phyloP scores from a whole-genome alignment of 2,113 vertebrate genomes.

The Corythornis vintsioides region DNA sequence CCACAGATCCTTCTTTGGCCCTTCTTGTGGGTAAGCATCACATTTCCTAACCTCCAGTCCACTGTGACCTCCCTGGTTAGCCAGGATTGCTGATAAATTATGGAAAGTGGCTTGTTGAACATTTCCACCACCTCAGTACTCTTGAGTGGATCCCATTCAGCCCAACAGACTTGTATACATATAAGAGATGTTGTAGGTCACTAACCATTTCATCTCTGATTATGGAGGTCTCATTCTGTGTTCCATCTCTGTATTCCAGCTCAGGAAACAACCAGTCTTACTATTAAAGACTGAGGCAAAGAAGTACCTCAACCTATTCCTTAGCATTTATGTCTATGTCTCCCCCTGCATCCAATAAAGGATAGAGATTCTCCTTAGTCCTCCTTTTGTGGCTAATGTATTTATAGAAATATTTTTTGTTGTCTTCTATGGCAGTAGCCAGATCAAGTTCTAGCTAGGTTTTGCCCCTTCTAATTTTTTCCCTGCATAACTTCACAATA shows the following conservation, averaged over 20 bases:
- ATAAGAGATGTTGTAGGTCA: background rate
- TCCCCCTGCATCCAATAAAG: background rate
- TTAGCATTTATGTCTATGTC: rapidly evolving
- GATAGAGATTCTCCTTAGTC: background rate
- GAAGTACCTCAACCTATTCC: background rate
- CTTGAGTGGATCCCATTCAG: no score
- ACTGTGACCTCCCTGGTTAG: background rate
- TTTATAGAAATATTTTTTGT: background rate
- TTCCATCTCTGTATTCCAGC: background rate
- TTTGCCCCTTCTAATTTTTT: background rate
- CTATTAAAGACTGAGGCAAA: background rate
- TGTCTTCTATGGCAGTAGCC: background rate
- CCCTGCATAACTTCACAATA: background rate
- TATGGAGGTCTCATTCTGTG: background rate
- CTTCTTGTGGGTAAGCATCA: background rate
- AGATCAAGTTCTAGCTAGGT: background rate
- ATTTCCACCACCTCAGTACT: background rate
- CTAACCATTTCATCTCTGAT: background rate
- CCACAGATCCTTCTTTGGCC: background rate
- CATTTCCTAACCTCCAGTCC: background rate
- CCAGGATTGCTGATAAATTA: background rate
- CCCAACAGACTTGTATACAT: rapidly evolving
- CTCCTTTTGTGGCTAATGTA: background rate
- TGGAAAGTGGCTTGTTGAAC: background rate
- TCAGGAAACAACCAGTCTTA: background rate